Evolutionary conservation across 2,888 invertebrate genomes (phyloP).

Genomic region (Lamproptera curius): DNA sequence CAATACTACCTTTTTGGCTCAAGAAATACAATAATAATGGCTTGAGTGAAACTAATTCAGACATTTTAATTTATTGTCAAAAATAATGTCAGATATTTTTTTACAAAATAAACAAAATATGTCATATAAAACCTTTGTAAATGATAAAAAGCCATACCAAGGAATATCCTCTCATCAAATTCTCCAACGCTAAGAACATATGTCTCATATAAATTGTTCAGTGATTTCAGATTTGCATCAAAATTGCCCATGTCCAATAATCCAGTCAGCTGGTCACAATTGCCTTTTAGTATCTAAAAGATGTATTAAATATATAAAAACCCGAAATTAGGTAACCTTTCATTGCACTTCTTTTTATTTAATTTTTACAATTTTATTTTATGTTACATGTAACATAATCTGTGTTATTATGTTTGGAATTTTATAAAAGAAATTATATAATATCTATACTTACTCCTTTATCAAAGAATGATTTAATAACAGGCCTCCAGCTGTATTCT

Average conservation of each 20-base stretch:
- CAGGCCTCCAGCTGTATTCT: slow-evolving; percentile 90
- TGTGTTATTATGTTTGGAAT: background rate
- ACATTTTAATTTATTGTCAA: slow-evolving; percentile 23
- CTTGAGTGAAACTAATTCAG: slow-evolving; percentile 24
- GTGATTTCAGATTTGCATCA: slow-evolving; percentile 90
- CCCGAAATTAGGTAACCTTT: too few relatives aligned
- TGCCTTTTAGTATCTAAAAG: slow-evolving; percentile 85
- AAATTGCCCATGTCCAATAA: slow-evolving; percentile 88
- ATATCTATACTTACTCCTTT: slow-evolving; percentile 74
- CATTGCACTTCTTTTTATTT: too few relatives aligned
- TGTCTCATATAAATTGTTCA: slow-evolving; percentile 93
- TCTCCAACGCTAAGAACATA: slow-evolving; percentile 94
- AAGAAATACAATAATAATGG: slow-evolving; percentile 26
- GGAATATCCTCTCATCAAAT: slow-evolving; percentile 97
- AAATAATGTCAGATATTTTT: slow-evolving; percentile 3
- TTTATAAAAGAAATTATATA: background rate
- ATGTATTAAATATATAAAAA: background rate
- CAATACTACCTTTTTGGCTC: slow-evolving; percentile 17
- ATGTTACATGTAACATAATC: background rate
- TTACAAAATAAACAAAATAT: background rate
- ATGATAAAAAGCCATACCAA: slow-evolving; percentile 78
- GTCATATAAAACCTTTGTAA: slow-evolving; percentile 7
- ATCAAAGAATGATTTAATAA: slow-evolving; percentile 86
- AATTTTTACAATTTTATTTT: background rate
- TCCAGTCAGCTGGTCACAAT: slow-evolving; percentile 82